phyloP scores from a whole-genome alignment of 2,113 vertebrate genomes.

The Scomber colias region DNA sequence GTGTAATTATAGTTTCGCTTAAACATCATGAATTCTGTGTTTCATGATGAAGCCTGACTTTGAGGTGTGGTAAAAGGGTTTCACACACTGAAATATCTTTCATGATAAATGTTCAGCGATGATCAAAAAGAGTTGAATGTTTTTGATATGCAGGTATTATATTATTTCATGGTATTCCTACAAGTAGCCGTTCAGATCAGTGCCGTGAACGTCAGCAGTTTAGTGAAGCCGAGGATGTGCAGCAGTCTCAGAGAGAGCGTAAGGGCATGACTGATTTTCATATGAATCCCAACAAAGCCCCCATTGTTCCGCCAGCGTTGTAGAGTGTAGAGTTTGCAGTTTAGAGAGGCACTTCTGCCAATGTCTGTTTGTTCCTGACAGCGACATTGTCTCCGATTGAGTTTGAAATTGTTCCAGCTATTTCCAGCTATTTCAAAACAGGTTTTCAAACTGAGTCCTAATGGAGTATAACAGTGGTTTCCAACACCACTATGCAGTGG shows the following conservation, averaged over 20 bases:
- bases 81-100: conserved; percentile 28
- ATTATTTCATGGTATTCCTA: conserved; percentile 5
- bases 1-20: conserved; percentile 44
- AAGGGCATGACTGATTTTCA: conserved; percentile 65
- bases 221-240: conserved; percentile 54
- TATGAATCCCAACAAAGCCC: conserved; percentile 69
- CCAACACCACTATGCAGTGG: conserved; percentile 17
- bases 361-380: conserved; percentile 60
- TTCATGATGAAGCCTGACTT: conserved; percentile 61
- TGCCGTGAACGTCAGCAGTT: neutral
- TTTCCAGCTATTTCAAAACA: conserved; percentile 35
- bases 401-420: conserved; percentile 24
- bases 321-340: conserved; percentile 38
- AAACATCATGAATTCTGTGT: conserved; percentile 38
- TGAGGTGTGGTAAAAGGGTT: conserved; percentile 54
- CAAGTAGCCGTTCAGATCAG: conserved; percentile 13
- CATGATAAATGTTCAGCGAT: conserved; percentile 28
- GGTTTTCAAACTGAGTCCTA: conserved; percentile 1
- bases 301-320: conserved; percentile 70
- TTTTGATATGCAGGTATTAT: conserved; percentile 8
- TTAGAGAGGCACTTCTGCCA: conserved; percentile 50
- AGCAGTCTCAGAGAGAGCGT: conserved; percentile 40
- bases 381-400: conserved; percentile 44
- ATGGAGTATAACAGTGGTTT: conserved; percentile 29
- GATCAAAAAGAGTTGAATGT: conserved; percentile 43